A percentile compares a stretch with the other conserved stretches of the same genome.
These are phyloP conservation scores for Anoplophora glabripennis DNA, from an alignment of 1,140 invertebrate species.

Conservation along the genomic window DNA sequence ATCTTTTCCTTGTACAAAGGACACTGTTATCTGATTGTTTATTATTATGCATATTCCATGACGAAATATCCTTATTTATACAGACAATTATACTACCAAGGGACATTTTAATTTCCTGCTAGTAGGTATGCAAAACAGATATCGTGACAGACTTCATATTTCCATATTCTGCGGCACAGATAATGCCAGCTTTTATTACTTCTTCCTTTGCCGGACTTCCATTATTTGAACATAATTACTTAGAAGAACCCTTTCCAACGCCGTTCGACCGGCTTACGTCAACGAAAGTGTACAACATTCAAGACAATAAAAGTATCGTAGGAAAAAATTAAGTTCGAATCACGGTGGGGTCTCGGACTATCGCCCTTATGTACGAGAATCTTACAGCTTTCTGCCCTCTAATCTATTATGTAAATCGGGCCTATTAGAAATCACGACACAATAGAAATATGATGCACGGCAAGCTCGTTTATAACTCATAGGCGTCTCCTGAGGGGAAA, in stretches of 20 bases:
- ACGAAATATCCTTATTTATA: neutral
- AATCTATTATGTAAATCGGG: slow-evolving; percentile 36
- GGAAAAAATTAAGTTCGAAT: no score
- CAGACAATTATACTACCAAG: neutral
- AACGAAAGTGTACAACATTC: slow-evolving; percentile 20
- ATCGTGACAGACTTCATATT: slow-evolving; percentile 10
- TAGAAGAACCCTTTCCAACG: neutral
- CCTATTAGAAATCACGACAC: slow-evolving; percentile 39
- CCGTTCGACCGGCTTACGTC: slow-evolving; percentile 5
- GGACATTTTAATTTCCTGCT: slow-evolving; percentile 19
- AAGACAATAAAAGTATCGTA: slow-evolving; percentile 20
- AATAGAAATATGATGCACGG: slow-evolving; percentile 40
- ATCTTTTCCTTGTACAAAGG: no score
- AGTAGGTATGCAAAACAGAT: slow-evolving; percentile 16
- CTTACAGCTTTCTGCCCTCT: neutral
- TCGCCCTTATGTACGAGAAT: no score
- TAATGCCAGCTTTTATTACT: slow-evolving; percentile 14
- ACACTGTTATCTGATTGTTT: no score
- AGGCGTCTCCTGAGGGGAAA: no score
- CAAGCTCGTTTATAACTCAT: slow-evolving; percentile 5
- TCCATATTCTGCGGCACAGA: slow-evolving; percentile 14
- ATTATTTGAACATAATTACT: neutral
- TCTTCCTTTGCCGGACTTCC: slow-evolving; percentile 1
- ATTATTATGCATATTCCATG: no score
- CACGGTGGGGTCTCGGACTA: no score